Percentiles rank a stretch among this genome's conserved stretches.
These are phyloP conservation scores for Gobius niger DNA, from an alignment of 2,113 vertebrate genomes.

Conservation along the genomic window DNA sequence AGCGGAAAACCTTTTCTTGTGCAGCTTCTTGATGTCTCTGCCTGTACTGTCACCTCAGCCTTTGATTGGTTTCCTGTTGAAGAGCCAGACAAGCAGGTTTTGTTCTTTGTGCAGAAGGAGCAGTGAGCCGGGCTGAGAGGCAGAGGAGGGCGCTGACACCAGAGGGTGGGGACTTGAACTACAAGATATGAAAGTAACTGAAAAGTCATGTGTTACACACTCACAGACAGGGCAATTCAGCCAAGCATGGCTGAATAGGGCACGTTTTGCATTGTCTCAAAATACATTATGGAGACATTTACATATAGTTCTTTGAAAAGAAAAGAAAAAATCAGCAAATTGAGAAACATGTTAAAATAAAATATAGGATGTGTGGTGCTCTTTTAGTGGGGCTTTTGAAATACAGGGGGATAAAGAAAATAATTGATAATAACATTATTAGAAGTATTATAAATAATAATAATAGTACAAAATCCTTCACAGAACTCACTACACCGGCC, in stretches of 20 bases:
- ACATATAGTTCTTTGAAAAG: no score
- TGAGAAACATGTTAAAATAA: no score
- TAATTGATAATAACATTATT: no score
- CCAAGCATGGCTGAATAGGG: background rate
- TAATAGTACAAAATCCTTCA: no score
- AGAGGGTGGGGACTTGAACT: slow-evolving; percentile 3
- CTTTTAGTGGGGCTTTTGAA: no score
- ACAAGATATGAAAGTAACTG: slow-evolving; percentile 4
- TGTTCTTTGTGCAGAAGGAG: slow-evolving; percentile 63
- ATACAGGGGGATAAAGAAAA: no score
- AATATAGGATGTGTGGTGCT: no score
- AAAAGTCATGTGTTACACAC: background rate
- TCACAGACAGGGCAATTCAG: background rate
- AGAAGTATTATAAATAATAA: no score
- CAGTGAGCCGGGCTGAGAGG: slow-evolving; percentile 22
- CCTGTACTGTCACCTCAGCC: slow-evolving; percentile 11
- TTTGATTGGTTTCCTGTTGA: slow-evolving; percentile 75
- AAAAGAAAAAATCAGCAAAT: no score
- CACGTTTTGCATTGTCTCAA: background rate
- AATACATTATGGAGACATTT: background rate
- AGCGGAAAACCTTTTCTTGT: slow-evolving; percentile 33
- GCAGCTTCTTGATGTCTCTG: slow-evolving; percentile 28
- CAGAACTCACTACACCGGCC: no score
- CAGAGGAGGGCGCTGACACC: slow-evolving; percentile 18
- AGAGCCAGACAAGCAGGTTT: slow-evolving; percentile 68